Conservation (phyloP, 2,113 vertebrate species). For the Halichoerus grypus region DNA sequence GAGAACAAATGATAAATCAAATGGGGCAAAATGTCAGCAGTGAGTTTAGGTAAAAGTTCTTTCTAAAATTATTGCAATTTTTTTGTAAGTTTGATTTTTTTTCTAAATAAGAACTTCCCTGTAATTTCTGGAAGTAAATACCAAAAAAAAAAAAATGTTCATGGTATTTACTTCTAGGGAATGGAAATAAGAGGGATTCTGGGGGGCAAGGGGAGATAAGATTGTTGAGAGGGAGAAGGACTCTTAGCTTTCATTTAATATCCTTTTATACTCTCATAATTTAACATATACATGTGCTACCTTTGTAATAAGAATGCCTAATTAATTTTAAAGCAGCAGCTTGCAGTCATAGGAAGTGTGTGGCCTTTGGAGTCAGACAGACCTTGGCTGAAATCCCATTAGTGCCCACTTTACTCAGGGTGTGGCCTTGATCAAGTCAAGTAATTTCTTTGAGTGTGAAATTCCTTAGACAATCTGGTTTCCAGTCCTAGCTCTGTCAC, state of each 20-base stretch:
- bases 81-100: slow-evolving; percentile 3
- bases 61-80: slow-evolving; percentile 6
- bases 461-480: slow-evolving; percentile 10
- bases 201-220: neutral
- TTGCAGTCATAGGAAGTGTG: neutral
- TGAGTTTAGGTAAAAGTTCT: neutral
- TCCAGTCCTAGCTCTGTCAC: neutral
- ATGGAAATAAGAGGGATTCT: neutral
- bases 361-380: slow-evolving; percentile 3
- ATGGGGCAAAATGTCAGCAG: neutral
- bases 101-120: neutral
- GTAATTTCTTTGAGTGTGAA: neutral
- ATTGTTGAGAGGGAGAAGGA: neutral
- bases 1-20: slow-evolving; percentile 40
- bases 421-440: neutral
- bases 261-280: slow-evolving; percentile 6
- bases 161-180: neutral
- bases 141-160: neutral
- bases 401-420: neutral
- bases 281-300: neutral
- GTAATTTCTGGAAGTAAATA: neutral
- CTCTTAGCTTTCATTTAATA: neutral
- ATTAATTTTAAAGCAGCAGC: slow-evolving; percentile 28
- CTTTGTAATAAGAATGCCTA: neutral
- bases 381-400: neutral